Base-by-base conservation (phyloP, 2,888 invertebrate genomes). In the Cheilosia scutellata region DNA sequence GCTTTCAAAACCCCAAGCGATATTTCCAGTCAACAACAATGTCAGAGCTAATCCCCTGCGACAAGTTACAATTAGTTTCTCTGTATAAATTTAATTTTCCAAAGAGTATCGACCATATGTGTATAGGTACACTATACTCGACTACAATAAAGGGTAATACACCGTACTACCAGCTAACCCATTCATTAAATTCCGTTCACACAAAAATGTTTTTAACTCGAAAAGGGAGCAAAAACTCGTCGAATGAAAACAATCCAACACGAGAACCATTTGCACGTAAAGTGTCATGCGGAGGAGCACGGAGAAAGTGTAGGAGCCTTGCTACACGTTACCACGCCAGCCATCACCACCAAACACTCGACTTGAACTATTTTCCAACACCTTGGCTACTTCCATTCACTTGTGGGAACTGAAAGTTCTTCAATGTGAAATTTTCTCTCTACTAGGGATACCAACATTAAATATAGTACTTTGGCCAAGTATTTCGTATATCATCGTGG, bases 331-430 rank as follows among this genome's bases (percentile, higher is more conserved):
- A 42, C 77, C 60, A 66, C 55, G 29, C 62, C 31, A 44, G n/a
- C 44, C 76, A 68, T 70, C 65, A 63, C 58, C 70, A 70, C 58
- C 51, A 31, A 84, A 58, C 63, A 79, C 83, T 74, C 75, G 75
- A 76, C 76, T 84, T 71, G 53, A 84, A 84, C 84, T 84, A 84
- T 84, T 84, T 84, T 66, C 37, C 80, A 84, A 71, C 84, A 84
- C 84, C 75, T 84, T 71, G 80, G 84, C 80, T 62, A 84, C 79
- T 84, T 70, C 53, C 31, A 80, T 51, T 79, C 58, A 57, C 79
- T 70, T 40, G 82, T 72, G 78, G 49, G 78, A 72, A 66, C 72
- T 62, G 3, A 68, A 74, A 70, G 47, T 74, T 83, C 74, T 74
- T 72, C 42, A 70, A 58, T 83, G 33, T 16, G 53, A 66, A 68